These are phyloP conservation scores for Rotaria macrura DNA, from an alignment of 2,888 invertebrate genomes.

Conservation along the genomic window DNA sequence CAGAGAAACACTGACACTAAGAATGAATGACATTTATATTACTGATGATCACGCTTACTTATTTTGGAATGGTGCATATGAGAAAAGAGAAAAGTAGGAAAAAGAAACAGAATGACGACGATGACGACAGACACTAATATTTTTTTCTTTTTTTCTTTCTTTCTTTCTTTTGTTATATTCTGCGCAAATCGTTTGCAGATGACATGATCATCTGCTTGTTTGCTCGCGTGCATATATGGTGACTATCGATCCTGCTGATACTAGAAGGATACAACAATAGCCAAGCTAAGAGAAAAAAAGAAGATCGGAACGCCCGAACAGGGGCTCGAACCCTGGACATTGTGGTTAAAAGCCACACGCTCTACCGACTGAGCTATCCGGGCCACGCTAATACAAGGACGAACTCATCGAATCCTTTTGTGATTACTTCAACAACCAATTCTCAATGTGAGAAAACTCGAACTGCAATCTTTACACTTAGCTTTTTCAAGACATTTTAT, in stretches of 20 bases:
- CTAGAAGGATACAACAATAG: not conserved
- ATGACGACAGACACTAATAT: not conserved
- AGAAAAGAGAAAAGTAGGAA: not conserved
- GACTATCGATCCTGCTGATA: not conserved
- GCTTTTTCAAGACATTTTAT: not conserved
- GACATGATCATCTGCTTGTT: not conserved
- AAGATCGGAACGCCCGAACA: not conserved
- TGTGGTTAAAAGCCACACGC: conserved; percentile 24
- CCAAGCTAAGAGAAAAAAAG: not conserved
- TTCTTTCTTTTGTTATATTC: not conserved
- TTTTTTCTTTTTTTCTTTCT: not conserved
- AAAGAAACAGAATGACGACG: not conserved
- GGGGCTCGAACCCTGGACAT: conserved; percentile 21
- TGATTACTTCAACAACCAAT: not conserved
- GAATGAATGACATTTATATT: not conserved
- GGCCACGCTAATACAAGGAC: not conserved
- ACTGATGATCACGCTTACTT: not conserved
- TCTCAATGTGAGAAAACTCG: not conserved
- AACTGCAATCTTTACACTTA: not conserved
- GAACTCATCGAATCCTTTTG: not conserved
- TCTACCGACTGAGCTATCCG: conserved; percentile 22
- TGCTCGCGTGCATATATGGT: not conserved
- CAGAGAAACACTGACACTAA: not conserved
- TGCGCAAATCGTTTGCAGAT: not conserved
- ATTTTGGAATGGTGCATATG: not conserved